A percentile compares a stretch with the other conserved stretches of the same genome.
phyloP scores from a whole-genome alignment of 2,888 invertebrate genomes.

The Tetramorium bicarinatum region DNA sequence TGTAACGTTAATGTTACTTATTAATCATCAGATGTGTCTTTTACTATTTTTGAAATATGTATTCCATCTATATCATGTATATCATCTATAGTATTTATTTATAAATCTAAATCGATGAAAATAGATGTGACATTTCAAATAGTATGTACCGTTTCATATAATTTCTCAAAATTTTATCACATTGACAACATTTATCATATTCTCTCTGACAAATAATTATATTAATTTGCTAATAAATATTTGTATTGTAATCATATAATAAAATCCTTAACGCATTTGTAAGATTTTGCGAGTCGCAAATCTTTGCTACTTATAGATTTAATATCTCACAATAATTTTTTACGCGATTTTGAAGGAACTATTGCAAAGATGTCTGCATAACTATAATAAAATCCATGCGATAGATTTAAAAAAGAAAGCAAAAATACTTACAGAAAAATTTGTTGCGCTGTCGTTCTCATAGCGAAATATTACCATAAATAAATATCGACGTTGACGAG shows the following conservation, averaged over 20 bases:
- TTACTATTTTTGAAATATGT: not conserved
- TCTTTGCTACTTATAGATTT: not conserved
- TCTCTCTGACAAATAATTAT: not conserved
- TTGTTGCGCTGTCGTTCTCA: conserved; percentile 12
- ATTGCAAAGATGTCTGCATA: not conserved
- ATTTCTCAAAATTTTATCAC: not conserved
- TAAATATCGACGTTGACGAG: not conserved
- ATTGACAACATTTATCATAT: not conserved
- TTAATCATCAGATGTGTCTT: not conserved
- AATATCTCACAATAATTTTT: not conserved
- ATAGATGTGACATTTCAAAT: not conserved
- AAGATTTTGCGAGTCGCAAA: not conserved
- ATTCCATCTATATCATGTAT: not conserved
- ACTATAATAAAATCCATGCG: not conserved
- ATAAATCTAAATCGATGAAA: not conserved
- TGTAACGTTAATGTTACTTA: not conserved
- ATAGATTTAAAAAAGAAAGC: not conserved
- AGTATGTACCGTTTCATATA: not conserved
- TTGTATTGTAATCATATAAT: not conserved
- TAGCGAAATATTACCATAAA: not conserved
- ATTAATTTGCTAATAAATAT: not conserved
- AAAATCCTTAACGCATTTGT: not conserved
- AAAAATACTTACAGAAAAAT: conserved; percentile 36
- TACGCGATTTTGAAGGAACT: not conserved
- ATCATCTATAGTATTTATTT: not conserved